Evolutionary conservation across 2,888 invertebrate genomes (phyloP).

Genomic region (Leptopilina myrica): DNA sequence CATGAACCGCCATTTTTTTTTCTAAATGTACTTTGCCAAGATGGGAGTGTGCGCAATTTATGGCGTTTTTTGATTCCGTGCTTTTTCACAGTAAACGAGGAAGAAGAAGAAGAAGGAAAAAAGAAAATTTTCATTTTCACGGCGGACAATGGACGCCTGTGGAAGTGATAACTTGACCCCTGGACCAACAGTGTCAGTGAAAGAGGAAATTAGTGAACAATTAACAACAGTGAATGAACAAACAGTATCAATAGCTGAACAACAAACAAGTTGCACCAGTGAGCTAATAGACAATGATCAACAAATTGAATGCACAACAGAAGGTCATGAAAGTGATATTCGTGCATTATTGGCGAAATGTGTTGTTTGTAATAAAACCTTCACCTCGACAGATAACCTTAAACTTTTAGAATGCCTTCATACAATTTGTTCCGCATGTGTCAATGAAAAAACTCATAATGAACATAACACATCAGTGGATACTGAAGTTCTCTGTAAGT

Average conservation of each 20-base stretch:
- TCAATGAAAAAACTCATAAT: conserved; percentile 82
- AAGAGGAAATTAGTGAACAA: conserved; percentile 70
- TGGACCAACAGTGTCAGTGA: conserved; percentile 63
- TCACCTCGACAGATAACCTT: conserved; percentile 81
- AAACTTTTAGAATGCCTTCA: conserved; percentile 93
- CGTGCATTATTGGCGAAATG: conserved; percentile 74
- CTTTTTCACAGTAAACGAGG: conserved; percentile 19
- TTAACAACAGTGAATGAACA: conserved; percentile 55
- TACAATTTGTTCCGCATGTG: conserved; percentile 88
- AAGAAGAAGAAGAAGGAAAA: conserved; percentile 7
- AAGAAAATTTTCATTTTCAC: conserved; percentile 30
- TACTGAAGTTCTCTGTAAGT: conserved; percentile 74
- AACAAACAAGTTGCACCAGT: conserved; percentile 59
- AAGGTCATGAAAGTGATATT: conserved; percentile 67
- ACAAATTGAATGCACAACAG: conserved; percentile 71
- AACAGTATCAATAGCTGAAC: conserved; percentile 62
- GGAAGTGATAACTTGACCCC: conserved; percentile 61
- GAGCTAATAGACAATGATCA: conserved; percentile 67
- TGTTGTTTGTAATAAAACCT: conserved; percentile 75
- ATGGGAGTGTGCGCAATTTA: conserved; percentile 3
- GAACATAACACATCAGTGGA: conserved; percentile 76
- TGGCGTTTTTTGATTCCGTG: conserved; percentile 7
- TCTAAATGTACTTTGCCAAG: background rate
- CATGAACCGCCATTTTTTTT: background rate
- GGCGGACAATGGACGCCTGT: conserved; percentile 60